Evolutionary conservation across 1,140 invertebrate species (phyloP), one percentile per base, ranked within the genome.

Genomic region (Anthonomus grandis): DNA sequence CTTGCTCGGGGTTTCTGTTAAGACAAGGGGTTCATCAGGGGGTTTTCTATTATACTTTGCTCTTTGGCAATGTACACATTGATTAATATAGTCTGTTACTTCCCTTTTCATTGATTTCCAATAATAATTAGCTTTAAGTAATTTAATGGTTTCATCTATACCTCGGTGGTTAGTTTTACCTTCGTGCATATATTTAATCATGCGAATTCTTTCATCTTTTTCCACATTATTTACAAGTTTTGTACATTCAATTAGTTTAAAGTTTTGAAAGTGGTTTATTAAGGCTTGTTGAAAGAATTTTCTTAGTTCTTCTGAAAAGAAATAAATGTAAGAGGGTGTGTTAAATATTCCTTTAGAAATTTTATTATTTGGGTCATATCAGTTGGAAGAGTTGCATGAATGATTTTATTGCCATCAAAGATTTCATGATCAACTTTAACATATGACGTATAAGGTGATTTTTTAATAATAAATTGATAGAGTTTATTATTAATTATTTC

Each of bases 391-490:
- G 39, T 19, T n/a, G 39, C 36, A 37, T 50, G 6, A 15, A 50
- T 34, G 21, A 50, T 50, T 17, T 17, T 4, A 13, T 25, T 24
- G 2, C 44, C 47, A 15, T 50, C 31, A 50, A 50, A 37, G n/a
- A 9, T 50, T 36, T 50, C 31, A 9, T 21, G 17, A 2, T 21
- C 9, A n/a, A 31, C 2, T 50, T 37, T 50, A 37, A 46, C 24
- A 25, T 46, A 53, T 5, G 2, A 5, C n/a, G 2, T 15, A 37
- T 51, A 41, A 3, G 47, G 27, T 19, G 50, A 44, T 51, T 51
- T 51, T 39, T 51, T 37, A 19, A 56, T 22, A 9, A 48, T 15
- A 36, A 56, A 34, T 56, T 56, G 44, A 46, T 56, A 2, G 12
- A 13, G 6, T 37, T 47, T 56, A 56, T 46, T 39, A 39, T 36